Percentiles rank a stretch among this genome's conserved stretches.
phyloP scores from a whole-genome alignment of 2,888 invertebrate genomes.

The Athalia rosae region DNA sequence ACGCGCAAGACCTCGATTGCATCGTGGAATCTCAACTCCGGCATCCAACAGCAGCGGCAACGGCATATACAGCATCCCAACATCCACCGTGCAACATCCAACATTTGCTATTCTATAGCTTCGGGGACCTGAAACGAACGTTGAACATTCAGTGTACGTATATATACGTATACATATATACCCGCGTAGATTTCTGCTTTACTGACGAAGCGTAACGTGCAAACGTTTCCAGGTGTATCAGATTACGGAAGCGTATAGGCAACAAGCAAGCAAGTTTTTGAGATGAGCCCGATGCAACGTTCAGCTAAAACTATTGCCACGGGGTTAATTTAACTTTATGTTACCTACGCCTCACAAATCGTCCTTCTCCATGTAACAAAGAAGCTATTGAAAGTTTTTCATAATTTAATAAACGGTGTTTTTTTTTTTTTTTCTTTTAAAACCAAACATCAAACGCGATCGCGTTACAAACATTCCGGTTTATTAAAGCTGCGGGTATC shows the following conservation, averaged over 20 bases:
- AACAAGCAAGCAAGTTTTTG: not conserved
- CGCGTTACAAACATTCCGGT: conserved; percentile 19
- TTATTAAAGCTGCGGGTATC: not conserved
- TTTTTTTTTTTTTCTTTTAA: too few species aligned
- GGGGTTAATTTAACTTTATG: conserved; percentile 25
- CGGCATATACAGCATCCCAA: conserved; percentile 15
- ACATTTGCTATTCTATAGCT: too few species aligned
- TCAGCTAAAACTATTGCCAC: conserved; percentile 46
- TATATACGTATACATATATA: too few species aligned
- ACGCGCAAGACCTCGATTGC: conserved; percentile 30
- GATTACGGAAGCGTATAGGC: conserved; percentile 52
- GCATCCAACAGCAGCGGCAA: too few species aligned
- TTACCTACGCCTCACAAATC: not conserved
- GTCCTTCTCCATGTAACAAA: too few species aligned
- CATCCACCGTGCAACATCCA: not conserved
- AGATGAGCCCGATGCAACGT: conserved; percentile 48
- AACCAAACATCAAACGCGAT: not conserved
- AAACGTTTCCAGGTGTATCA: conserved; percentile 48
- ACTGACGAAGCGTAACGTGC: conserved; percentile 44
- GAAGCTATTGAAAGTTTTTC: too few species aligned
- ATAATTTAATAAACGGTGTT: too few species aligned
- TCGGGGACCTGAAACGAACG: conserved; percentile 8
- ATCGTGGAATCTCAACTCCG: conserved; percentile 19
- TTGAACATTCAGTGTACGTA: conserved; percentile 29
- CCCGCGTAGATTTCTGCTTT: conserved; percentile 39